These are phyloP conservation scores for Scaptomyza cyrtandrae DNA, from an alignment of 2,888 invertebrate genomes.

Conservation along the genomic window DNA sequence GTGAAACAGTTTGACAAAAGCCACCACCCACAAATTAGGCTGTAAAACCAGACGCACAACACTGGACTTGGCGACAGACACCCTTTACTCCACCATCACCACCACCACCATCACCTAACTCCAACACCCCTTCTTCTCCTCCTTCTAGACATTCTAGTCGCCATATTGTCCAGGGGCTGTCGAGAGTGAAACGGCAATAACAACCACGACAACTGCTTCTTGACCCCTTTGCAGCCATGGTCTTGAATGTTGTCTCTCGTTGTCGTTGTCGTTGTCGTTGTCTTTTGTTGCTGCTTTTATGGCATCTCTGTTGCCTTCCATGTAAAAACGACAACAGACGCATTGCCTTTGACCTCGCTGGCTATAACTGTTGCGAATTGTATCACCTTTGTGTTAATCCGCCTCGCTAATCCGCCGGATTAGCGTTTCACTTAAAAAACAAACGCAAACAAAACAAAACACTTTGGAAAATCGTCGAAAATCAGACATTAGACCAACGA, in stretches of 20 bases:
- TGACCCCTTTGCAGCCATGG: slow-evolving; percentile 64
- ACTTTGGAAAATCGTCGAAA: slow-evolving; percentile 64
- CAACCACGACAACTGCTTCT: slow-evolving; percentile 47
- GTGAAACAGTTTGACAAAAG: slow-evolving; percentile 75
- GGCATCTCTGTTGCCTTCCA: slow-evolving; percentile 55
- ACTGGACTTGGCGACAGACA: slow-evolving; percentile 29
- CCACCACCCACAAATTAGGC: slow-evolving; percentile 79
- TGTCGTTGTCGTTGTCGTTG: slow-evolving; percentile 15
- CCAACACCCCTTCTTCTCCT: not conserved
- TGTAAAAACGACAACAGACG: slow-evolving; percentile 54
- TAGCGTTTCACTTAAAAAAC: slow-evolving; percentile 71
- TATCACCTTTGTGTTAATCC: slow-evolving; percentile 75
- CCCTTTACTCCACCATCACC: slow-evolving; percentile 1
- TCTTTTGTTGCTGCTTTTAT: slow-evolving; percentile 40
- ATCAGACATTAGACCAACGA: slow-evolving; percentile 44
- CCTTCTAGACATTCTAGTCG: slow-evolving; percentile 28
- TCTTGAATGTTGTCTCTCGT: slow-evolving; percentile 28
- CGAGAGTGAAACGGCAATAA: slow-evolving; percentile 27
- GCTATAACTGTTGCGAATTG: slow-evolving; percentile 67
- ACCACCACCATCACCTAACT: not conserved
- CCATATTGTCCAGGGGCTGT: slow-evolving; percentile 50
- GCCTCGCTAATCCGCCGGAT: slow-evolving; percentile 70
- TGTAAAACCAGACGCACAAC: slow-evolving; percentile 47
- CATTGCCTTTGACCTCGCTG: slow-evolving; percentile 54
- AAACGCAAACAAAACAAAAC: slow-evolving; percentile 50